Base-by-base conservation (phyloP, 2,888 invertebrate genomes). In the Xestoiulus laeticollis region DNA sequence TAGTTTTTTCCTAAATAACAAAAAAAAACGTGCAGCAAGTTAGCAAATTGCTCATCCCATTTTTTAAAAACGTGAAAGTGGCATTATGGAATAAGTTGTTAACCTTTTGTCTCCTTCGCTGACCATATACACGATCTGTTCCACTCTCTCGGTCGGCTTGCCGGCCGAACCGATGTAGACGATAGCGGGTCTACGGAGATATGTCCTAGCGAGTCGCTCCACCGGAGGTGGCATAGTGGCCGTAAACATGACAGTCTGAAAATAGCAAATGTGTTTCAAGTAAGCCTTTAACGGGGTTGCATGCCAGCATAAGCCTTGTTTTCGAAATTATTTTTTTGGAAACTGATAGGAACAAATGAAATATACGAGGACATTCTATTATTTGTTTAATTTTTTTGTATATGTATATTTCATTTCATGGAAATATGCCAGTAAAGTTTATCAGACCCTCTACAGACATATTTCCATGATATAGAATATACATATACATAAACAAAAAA, bases 151-250 rank as follows among this genome's bases (percentile, higher is more conserved):
- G 0, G 97, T 98, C 1, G 99, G 99, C 93, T 98, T 98, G 90
- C 99, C 99, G 85, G 96, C 94, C 1, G 98, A 97, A 88, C 99
- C 99, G 90, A 99, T 99, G 92, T 99, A 97, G 0, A 99, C 99
- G 1, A 99, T 96, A 16, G 99, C 98, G 0, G 99, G 99, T 90
- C 99, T 94, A 88, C 99, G 94, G 32, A 99, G 93, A 93, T 99
- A 99, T 44, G 95, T 96, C 89, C 98, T 94, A 0, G 99, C 99
- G 89, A 99, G 93, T 89, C 99, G 94, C 93, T 99, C 99, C 1
- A 99, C 98, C 2, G 99, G 97, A 0, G 99, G 96, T 12, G 99
- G 99, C 99, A 99, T 99, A 89, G 99, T 99, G 3, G 99, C 99
- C 86, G 99, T 99, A 93, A 99, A 99, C 99, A 99, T 99, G 92